These are phyloP conservation scores for Drosophila bunnanda DNA, from an alignment of 2,888 invertebrate genomes.

Conservation along the genomic window DNA sequence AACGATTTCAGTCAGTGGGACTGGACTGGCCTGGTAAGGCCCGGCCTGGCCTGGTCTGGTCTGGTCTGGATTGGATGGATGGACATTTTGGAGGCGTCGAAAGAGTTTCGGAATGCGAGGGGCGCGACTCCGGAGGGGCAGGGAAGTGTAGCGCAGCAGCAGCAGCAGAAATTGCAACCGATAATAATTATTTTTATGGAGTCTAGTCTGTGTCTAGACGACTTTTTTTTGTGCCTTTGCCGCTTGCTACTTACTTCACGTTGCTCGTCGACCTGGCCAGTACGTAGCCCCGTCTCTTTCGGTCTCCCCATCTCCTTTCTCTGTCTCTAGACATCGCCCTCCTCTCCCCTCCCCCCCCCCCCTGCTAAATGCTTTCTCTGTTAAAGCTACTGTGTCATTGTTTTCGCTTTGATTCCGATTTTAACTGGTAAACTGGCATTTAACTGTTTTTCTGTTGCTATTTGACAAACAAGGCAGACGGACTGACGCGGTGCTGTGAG, in stretches of 20 bases:
- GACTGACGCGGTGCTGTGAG: constrained; percentile 47
- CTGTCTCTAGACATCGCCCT: constrained; percentile 22
- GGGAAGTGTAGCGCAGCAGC: constrained; percentile 35
- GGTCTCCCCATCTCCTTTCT: not conserved
- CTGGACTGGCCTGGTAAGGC: constrained; percentile 24
- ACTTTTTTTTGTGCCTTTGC: constrained; percentile 77
- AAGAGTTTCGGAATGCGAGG: constrained; percentile 26
- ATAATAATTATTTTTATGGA: constrained; percentile 85
- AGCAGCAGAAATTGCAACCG: constrained; percentile 84
- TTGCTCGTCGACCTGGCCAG: constrained; percentile 61
- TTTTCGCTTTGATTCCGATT: constrained; percentile 82
- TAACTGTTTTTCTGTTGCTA: constrained; percentile 75
- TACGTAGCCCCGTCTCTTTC: constrained; percentile 27
- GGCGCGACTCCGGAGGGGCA: not conserved
- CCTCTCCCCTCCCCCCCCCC: constrained; percentile 28
- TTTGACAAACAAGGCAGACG: constrained; percentile 81
- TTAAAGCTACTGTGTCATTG: constrained; percentile 80
- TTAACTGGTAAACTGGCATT: constrained; percentile 82
- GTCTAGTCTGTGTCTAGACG: constrained; percentile 85
- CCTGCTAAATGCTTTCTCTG: constrained; percentile 46
- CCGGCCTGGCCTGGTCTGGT: not conserved
- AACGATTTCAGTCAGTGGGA: constrained; percentile 28
- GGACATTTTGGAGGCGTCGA: constrained; percentile 44
- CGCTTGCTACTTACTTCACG: constrained; percentile 69
- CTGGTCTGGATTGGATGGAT: constrained; percentile 18